Percentiles rank a stretch among this genome's conserved stretches.
These are phyloP conservation scores for Pitta sordida DNA, from an alignment of 2,113 vertebrate species.

Conservation along the genomic window DNA sequence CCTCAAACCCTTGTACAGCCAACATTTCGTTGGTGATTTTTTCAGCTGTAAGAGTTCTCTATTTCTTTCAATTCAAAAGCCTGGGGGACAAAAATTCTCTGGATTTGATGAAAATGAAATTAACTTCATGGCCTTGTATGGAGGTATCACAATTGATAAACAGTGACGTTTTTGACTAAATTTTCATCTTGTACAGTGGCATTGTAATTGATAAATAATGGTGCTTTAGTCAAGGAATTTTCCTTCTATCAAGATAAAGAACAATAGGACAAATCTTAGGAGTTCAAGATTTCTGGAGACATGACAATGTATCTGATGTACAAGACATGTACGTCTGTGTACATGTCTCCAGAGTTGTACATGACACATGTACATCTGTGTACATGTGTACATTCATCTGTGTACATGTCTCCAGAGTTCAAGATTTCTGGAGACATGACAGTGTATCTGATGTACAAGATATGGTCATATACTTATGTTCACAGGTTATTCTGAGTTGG, in stretches of 20 bases:
- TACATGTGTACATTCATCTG: too few species aligned
- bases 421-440: not conserved
- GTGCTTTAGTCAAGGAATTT: not conserved
- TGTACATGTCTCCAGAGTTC: too few species aligned
- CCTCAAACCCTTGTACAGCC: rapidly evolving
- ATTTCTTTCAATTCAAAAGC: not conserved
- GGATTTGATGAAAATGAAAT: not conserved
- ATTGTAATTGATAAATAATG: not conserved
- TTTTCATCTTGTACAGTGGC: not conserved
- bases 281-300: not conserved
- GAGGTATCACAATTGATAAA: not conserved
- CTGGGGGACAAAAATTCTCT: not conserved
- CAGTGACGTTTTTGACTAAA: not conserved
- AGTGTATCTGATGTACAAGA: not conserved
- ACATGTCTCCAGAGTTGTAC: too few species aligned
- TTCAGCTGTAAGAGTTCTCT: not conserved
- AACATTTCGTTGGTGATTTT: not conserved
- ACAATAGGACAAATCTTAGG: not conserved
- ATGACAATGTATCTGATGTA: not conserved
- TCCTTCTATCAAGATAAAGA: not conserved
- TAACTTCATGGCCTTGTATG: not conserved
- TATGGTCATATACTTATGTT: not conserved
- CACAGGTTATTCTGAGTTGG: too few species aligned
- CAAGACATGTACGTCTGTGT: too few species aligned
- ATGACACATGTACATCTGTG: too few species aligned